phyloP scores from a whole-genome alignment of 2,797 vertebrate genomes.

The Lepus oiostolus region DNA sequence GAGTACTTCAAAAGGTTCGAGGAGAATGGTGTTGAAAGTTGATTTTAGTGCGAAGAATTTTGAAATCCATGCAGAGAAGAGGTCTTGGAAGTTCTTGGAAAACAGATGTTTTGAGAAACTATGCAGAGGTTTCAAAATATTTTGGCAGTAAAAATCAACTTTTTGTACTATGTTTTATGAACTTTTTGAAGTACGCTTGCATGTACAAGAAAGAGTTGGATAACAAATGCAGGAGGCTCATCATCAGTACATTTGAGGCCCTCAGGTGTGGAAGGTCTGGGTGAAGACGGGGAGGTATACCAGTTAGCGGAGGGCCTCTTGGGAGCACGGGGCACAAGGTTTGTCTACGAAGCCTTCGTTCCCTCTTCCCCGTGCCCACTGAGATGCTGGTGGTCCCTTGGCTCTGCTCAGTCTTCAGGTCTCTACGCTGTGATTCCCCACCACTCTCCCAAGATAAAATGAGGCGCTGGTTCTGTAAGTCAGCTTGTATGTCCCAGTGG shows the following conservation, averaged over 20 bases:
- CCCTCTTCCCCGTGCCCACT: background rate
- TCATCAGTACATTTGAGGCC: background rate
- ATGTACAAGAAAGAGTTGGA: background rate
- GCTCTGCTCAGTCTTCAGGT: background rate
- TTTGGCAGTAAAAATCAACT: too few species aligned
- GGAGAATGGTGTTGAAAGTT: too few species aligned
- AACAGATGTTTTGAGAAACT: too few species aligned
- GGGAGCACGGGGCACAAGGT: background rate
- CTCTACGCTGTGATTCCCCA: background rate
- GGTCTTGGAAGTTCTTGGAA: too few species aligned
- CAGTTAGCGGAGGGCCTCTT: background rate
- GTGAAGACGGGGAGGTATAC: too few species aligned
- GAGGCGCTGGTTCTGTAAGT: background rate
- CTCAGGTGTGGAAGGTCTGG: background rate
- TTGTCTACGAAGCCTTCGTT: background rate
- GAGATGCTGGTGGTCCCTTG: background rate
- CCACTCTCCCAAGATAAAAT: background rate
- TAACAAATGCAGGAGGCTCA: background rate
- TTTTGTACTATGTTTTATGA: too few species aligned
- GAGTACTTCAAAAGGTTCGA: too few species aligned
- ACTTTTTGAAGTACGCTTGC: too few species aligned
- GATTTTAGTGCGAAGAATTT: too few species aligned
- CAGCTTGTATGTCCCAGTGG: background rate
- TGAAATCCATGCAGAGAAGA: too few species aligned
- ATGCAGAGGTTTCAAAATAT: too few species aligned